phyloP scores from a whole-genome alignment of 1,140 invertebrate genomes.

The Adelges cooleyi region DNA sequence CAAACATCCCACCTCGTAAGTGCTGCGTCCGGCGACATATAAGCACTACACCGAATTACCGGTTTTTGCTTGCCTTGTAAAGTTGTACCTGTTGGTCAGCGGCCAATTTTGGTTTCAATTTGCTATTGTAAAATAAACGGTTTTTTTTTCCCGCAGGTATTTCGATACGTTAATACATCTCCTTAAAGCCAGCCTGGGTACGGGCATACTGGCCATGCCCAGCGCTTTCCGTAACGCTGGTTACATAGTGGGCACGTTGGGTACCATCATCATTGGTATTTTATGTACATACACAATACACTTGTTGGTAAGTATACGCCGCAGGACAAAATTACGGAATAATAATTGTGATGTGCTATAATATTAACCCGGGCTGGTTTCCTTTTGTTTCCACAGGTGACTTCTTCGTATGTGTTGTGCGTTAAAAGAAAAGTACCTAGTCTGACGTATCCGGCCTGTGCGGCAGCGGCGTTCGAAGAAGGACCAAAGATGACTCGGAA shows the following conservation, averaged over 20 bases:
- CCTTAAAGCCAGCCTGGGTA: conserved; percentile 76
- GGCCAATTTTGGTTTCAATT: no score
- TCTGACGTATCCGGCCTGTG: conserved; percentile 57
- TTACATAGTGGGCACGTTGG: conserved; percentile 51
- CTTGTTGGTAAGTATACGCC: conserved; percentile 43
- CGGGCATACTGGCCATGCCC: conserved; percentile 82
- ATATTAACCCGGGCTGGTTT: no score
- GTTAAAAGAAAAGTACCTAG: conserved; percentile 53
- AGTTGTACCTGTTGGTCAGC: background rate
- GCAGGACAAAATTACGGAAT: no score
- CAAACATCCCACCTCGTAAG: conserved; percentile 59
- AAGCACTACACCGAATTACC: no score
- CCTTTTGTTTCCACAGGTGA: conserved; percentile 40
- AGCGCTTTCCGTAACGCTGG: conserved; percentile 70
- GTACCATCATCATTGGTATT: conserved; percentile 55
- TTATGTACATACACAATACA: conserved; percentile 73
- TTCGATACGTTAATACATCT: conserved; percentile 67
- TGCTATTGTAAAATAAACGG: no score
- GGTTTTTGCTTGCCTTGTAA: no score
- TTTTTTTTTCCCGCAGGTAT: conserved; percentile 46
- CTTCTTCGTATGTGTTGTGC: conserved; percentile 55
- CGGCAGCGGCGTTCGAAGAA: conserved; percentile 53
- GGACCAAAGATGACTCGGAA: conserved; percentile 43
- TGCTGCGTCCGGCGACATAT: no score
- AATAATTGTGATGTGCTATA: no score